Base-by-base conservation (phyloP, 1,140 invertebrate species). In the Aporrectodea caliginosa region DNA sequence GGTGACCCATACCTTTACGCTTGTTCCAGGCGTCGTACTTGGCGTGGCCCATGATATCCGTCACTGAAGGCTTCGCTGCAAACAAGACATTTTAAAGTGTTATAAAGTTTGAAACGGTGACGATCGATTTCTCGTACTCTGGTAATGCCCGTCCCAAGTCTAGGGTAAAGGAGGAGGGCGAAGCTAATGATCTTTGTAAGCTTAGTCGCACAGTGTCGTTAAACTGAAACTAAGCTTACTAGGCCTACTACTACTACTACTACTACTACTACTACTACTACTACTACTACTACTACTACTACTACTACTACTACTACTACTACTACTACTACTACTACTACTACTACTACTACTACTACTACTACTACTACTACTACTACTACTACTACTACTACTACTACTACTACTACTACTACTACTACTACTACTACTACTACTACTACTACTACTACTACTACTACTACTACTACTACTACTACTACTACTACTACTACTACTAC, bases 1-100 rank as follows among this genome's bases (percentile, higher is more conserved):
- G 31, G 27, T 72, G 58, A 69, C 27, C 32, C 2, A 12, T 77
- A 77, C 75, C 75, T 32, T 77, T 77, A 2, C 30, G 34, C 2
- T 31, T 68, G 35, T 32, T 77, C 75, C 75, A 77, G 1, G 75
- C 75, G n/a, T 77, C 75, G 30, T 58, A 77, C 32, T 77, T 77
- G 35, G 75, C 35, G n/a, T 68, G 27, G n/a, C 68, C 75, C 75
- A 68, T 27, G 27, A 69, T 16, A 32, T 77, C 75, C 1, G 75
- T 77, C 1, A 68, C 30, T 1, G 31, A 32, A 1, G 75, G 75
- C 35, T 77, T 77, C 27, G 35, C 75, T 77, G 75, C n/a, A 68
- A 75, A 1, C 27, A 0, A 75, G 31, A 75, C 74, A 35, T 34
- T 6, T 29, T 27, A 29, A 29, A 71, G 31, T 27, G 69, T 0